These are phyloP conservation scores for Cerastis leucographa DNA, from an alignment of 2,888 invertebrate genomes.

Conservation along the genomic window DNA sequence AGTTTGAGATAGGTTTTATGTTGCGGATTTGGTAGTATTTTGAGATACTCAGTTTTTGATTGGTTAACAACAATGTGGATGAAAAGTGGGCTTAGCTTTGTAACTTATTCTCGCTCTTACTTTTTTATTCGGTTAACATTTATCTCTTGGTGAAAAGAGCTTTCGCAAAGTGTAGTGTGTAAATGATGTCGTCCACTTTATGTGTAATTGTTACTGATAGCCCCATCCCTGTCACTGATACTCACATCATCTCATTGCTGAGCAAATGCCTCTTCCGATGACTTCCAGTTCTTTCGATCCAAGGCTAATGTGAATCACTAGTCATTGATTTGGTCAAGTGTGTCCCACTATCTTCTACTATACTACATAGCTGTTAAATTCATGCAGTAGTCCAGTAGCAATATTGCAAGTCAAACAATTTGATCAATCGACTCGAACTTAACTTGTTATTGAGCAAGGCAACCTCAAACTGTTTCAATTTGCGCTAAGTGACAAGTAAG, in stretches of 20 bases:
- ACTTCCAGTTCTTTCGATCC: background rate
- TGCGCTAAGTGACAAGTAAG: slow-evolving; percentile 20
- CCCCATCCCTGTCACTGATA: too few species aligned
- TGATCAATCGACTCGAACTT: background rate
- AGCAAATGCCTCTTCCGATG: background rate
- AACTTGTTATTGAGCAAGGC: slow-evolving; percentile 18
- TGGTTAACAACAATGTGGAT: slow-evolving; percentile 34
- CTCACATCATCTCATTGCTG: background rate
- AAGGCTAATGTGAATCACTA: background rate
- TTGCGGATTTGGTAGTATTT: slow-evolving; percentile 37
- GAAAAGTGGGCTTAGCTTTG: slow-evolving; percentile 24
- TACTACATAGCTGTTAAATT: background rate
- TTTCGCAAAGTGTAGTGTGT: background rate
- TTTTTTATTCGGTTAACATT: slow-evolving; percentile 1
- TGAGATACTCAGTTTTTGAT: slow-evolving; percentile 35
- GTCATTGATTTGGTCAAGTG: background rate
- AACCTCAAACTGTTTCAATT: slow-evolving; percentile 41
- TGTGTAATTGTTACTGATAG: background rate
- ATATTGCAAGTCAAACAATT: slow-evolving; percentile 21
- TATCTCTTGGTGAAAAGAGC: background rate
- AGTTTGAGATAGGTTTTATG: slow-evolving; percentile 58
- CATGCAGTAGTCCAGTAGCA: background rate
- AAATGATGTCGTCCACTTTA: background rate
- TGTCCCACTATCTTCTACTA: background rate
- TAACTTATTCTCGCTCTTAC: slow-evolving; percentile 15